Evolutionary conservation across 2,888 invertebrate species (phyloP).

Genomic region (Folsomia manolachei): DNA sequence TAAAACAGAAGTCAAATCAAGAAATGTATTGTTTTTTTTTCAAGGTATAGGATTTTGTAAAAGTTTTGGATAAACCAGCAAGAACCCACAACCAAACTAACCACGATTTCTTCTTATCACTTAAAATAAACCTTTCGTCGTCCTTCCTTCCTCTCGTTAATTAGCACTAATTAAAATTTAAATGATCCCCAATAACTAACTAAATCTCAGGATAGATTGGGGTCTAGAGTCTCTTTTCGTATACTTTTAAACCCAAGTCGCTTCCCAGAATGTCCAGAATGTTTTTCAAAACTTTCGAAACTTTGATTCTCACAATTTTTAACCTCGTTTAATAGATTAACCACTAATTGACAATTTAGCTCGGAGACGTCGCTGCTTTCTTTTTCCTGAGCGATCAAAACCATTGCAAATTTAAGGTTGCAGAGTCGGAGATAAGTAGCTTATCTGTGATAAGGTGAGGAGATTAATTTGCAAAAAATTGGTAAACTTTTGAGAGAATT

Average conservation of each 20-base stretch:
- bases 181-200: too few species aligned
- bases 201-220: slow-evolving; percentile 23
- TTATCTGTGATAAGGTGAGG: background rate
- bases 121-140: too few species aligned
- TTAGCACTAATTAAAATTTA: too few species aligned
- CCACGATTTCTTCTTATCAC: too few species aligned
- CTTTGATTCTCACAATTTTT: too few species aligned
- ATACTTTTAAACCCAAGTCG: slow-evolving; percentile 9
- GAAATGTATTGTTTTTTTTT: background rate
- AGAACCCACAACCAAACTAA: too few species aligned
- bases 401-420: background rate
- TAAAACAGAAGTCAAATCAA: background rate
- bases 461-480: too few species aligned
- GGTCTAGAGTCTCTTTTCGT: slow-evolving; percentile 31
- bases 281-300: background rate
- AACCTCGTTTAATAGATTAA: too few species aligned
- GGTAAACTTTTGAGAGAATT: too few species aligned
- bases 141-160: too few species aligned
- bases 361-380: background rate
- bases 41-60: background rate
- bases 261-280: background rate
- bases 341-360: background rate
- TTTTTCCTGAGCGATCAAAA: background rate
- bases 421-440: background rate
- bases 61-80: too few species aligned